Conservation (phyloP, 2,888 invertebrate species). For the Scaeva pyrastri region DNA sequence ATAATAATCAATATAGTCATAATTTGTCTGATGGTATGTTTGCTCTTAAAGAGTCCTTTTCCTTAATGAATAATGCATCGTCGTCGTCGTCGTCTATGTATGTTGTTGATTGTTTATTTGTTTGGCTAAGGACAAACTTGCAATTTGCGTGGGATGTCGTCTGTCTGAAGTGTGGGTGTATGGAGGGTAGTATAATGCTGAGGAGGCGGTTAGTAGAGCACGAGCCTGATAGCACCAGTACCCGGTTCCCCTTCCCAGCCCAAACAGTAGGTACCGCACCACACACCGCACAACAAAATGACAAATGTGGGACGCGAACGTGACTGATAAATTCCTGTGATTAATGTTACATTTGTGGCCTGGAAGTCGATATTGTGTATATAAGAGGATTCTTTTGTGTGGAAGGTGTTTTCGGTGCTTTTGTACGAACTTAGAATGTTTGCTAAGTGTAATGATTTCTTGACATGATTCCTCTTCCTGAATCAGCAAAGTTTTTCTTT, state of each 20-base stretch:
- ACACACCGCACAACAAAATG: too few relatives aligned
- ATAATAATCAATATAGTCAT: slow-evolving; percentile 56
- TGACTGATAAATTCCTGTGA: slow-evolving; percentile 61
- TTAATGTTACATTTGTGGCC: slow-evolving; percentile 48
- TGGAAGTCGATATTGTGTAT: slow-evolving; percentile 23
- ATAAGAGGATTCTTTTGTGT: not conserved
- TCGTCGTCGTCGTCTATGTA: too few relatives aligned
- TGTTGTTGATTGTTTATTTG: slow-evolving; percentile 41
- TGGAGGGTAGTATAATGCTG: not conserved
- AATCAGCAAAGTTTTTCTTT: slow-evolving; percentile 29
- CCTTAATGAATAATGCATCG: slow-evolving; percentile 51
- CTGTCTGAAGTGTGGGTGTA: not conserved
- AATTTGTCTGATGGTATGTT: slow-evolving; percentile 38
- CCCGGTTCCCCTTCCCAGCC: too few relatives aligned
- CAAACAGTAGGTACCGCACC: too few relatives aligned
- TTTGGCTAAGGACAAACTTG: slow-evolving; percentile 15
- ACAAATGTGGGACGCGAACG: slow-evolving; percentile 56
- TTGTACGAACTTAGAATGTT: slow-evolving; percentile 29
- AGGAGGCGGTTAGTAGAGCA: not conserved
- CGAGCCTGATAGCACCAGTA: not conserved
- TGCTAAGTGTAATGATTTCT: slow-evolving; percentile 53
- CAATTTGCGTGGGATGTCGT: slow-evolving; percentile 20
- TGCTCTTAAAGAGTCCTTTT: slow-evolving; percentile 35
- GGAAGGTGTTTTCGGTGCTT: not conserved
- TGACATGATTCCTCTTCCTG: slow-evolving; percentile 31